Evolutionary conservation across 2,888 invertebrate species (phyloP).

Genomic region (Ormia ochracea): DNA sequence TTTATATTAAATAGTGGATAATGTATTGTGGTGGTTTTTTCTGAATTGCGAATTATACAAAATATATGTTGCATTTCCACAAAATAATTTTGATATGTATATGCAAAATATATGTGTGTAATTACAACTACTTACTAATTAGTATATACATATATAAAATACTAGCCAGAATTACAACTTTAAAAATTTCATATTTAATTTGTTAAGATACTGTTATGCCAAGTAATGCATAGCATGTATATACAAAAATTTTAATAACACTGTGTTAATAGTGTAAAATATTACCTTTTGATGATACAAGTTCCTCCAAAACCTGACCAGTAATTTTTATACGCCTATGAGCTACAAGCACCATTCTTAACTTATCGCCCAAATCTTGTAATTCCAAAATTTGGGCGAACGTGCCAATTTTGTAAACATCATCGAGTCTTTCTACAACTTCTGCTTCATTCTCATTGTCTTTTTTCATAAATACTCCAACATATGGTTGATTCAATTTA

Average conservation of each 20-base stretch:
- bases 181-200: too few relatives aligned
- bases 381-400: slow-evolving; percentile 99
- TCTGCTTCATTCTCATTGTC: slow-evolving; percentile 92
- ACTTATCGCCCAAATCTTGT: slow-evolving; percentile 93
- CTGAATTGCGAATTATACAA: slow-evolving; percentile 65
- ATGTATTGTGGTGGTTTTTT: slow-evolving; percentile 84
- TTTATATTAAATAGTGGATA: slow-evolving; percentile 90
- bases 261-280: neutral
- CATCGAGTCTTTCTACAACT: slow-evolving; percentile 87
- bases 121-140: too few relatives aligned
- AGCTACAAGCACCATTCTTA: slow-evolving; percentile 95
- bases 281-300: slow-evolving; percentile 77
- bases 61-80: slow-evolving; percentile 50
- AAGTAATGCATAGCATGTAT: too few relatives aligned
- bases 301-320: slow-evolving; percentile 86
- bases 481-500: slow-evolving; percentile 96
- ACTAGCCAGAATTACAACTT: too few relatives aligned
- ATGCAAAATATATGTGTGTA: neutral
- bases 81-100: neutral
- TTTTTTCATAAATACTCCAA: slow-evolving; percentile 96
- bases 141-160: too few relatives aligned
- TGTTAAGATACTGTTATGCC: too few relatives aligned
- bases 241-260: too few relatives aligned
- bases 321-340: slow-evolving; percentile 91
- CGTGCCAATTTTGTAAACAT: slow-evolving; percentile 93